Evolutionary conservation across 2,797 vertebrate genomes (phyloP), one percentile per base, ranked within the genome.

Genomic region (Coluber constrictor): DNA sequence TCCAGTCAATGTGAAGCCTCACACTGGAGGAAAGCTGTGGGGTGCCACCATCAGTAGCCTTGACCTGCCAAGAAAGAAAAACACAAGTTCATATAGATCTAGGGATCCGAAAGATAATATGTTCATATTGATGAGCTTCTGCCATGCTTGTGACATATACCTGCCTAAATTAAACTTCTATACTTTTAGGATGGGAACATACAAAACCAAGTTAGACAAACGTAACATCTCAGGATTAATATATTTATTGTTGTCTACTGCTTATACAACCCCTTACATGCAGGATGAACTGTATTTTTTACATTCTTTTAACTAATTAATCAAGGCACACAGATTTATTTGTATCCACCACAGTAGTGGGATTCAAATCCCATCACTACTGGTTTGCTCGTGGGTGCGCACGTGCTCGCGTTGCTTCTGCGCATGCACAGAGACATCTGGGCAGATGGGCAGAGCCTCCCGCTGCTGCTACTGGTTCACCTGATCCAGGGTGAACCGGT

Each of bases 1-100:
- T 97, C 99, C 99, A 99, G 94, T 98, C 98, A 0, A 99, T 97
- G 97, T 99, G 98, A 0, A 99, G 98, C 12, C 99, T 98, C 11
- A 99, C 97, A 0, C 98, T 98, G 79, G 98, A 98, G 0, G 98
- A 98, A 74, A 96, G 98, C 0, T 98, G 91, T 0, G 99, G 98
- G 86, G 93, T 98, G 87, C 99, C 99, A 0, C 97, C 96, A 0
- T 99, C 99, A 0, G 98, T 98, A 1, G 99, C 99, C 97, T 98
- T 98, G 66, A 99, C 97, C 99, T 99, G 96, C 88, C 37, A 94
- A 4, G 0, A 37, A 29, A 96, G 43, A n/a, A 57, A 57, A 18
- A 25, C 32, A 89, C 79, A n/a, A 88, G 37, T 23, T 92, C 7
- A 8, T 79, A 92, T 92, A 91, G 13, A 90, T 0, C 3, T 10